Evolutionary conservation across 1,140 invertebrate genomes (phyloP).

Genomic region (Sycobia sp.): DNA sequence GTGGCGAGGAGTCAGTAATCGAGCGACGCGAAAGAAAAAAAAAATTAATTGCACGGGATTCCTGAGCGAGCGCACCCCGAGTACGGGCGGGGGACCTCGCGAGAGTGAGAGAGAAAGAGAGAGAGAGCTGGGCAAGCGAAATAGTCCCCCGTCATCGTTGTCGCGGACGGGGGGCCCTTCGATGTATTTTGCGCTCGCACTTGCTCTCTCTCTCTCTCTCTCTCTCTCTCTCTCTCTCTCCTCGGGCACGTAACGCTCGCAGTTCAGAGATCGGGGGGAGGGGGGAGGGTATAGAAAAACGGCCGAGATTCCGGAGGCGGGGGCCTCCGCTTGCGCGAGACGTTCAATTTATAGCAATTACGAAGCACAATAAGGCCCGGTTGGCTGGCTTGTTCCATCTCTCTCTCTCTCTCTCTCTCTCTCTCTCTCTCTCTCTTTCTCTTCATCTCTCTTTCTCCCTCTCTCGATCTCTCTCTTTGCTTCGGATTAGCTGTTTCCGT

Average conservation of each 20-base stretch:
- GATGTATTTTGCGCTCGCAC: too few relatives aligned
- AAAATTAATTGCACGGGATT: constrained; percentile 34
- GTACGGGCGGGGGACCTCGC: too few relatives aligned
- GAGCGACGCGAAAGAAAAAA: constrained; percentile 19
- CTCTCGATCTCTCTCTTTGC: not conserved
- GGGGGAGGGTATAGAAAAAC: too few relatives aligned
- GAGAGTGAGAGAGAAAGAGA: too few relatives aligned
- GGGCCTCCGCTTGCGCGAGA: constrained; percentile 10
- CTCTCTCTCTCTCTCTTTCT: not conserved
- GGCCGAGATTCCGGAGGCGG: constrained; percentile 24
- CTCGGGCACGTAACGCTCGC: not conserved
- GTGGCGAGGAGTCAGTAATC: constrained; percentile 20
- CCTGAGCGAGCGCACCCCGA: constrained; percentile 14
- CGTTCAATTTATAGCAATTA: constrained; percentile 48
- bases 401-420: not conserved
- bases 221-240: too few relatives aligned
- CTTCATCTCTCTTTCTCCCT: not conserved
- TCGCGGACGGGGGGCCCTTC: too few relatives aligned
- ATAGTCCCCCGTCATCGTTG: constrained; percentile 26
- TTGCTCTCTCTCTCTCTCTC: too few relatives aligned
- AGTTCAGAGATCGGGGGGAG: not conserved
- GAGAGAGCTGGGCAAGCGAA: too few relatives aligned
- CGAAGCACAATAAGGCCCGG: constrained; percentile 41
- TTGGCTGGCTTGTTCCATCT: too few relatives aligned
- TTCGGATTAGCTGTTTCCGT: too few relatives aligned